A percentile compares a stretch with the other conserved stretches of the same genome.
phyloP scores from a whole-genome alignment of 1,140 invertebrate species.

The Bombyx mandarina region DNA sequence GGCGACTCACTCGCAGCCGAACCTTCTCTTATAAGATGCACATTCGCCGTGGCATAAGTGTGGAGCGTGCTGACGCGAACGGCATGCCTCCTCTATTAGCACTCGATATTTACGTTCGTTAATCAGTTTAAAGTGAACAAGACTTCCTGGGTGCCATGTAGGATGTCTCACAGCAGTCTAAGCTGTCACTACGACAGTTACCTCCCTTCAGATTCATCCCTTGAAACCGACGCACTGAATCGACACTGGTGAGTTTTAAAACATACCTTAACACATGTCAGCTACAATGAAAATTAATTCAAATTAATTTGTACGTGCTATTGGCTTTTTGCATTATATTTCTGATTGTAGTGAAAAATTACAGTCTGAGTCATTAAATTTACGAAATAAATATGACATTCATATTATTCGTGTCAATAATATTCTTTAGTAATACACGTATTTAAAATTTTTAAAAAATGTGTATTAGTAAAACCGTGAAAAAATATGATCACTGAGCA shows the following conservation, averaged over 20 bases:
- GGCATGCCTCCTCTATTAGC: conserved; percentile 48
- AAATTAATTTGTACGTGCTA: neutral
- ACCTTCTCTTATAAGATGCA: conserved; percentile 68
- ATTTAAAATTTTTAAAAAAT: too few relatives aligned
- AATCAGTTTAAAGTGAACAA: conserved; percentile 38
- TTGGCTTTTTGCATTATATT: neutral
- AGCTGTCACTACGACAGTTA: conserved; percentile 66
- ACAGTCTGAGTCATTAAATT: neutral
- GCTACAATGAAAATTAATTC: neutral
- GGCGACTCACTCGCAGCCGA: conserved; percentile 49
- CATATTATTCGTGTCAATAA: too few relatives aligned
- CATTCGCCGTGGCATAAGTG: conserved; percentile 57
- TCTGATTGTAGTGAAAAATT: neutral
- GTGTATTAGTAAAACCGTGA: too few relatives aligned
- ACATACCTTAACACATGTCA: neutral
- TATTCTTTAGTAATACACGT: too few relatives aligned
- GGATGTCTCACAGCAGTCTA: conserved; percentile 67
- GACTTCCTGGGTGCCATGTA: conserved; percentile 56
- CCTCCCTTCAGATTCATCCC: conserved; percentile 58
- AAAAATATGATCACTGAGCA: too few relatives aligned
- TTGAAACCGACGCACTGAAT: conserved; percentile 63
- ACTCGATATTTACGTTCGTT: conserved; percentile 27
- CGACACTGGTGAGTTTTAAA: conserved; percentile 52
- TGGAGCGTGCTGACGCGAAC: conserved; percentile 50
- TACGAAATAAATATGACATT: too few relatives aligned